Evolutionary conservation across 2,113 vertebrate species (phyloP), one percentile per base, ranked within the genome.

Genomic region (Osmerus eperlanus): DNA sequence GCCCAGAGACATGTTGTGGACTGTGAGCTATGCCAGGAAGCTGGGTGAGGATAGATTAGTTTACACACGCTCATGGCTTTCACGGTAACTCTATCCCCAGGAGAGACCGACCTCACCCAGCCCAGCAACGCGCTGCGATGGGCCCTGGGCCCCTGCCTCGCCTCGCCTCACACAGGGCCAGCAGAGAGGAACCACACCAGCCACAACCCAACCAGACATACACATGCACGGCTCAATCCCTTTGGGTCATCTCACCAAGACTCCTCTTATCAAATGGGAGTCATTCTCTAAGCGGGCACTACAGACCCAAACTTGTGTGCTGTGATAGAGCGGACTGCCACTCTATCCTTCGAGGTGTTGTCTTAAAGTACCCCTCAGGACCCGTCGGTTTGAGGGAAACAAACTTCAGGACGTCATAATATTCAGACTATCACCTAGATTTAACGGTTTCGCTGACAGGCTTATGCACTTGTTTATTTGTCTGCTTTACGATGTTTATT

Each of bases 1-100:
- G 80, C 82, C 60, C 67, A 11, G 28, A 81, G 82, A 73, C 76
- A 18, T 15, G 74, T 77, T 61, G 58, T 68, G 85, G 83, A 86
- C 65, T 1, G 81, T 36, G 64, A 68, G 61, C 69, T 72, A 84
- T 87, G 83, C 70, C 32, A 4, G 83, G 83, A 80, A 85, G 78
- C 66, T 83, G 83, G 84, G 61, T 77, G 77, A 84, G 78, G 84
- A 68, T 68, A 84, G 86, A 83, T 89, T 80, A 15, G 81, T 88
- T 89, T 89, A 85, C 89, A 90, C 84, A 23, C 70, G 72, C 86
- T 88, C 86, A 89, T 87, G 85, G 81, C 77, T 85, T 88, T 89
- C 74, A 78, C 76, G 14, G 88, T 84, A 88, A 89, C 81, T 67
- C n/a, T 71, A 89, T 84, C 80, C 66, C 11, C 36, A 12, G 32